These are phyloP conservation scores for Geopemphigus sp. DNA, from an alignment of 1,140 invertebrate species.

Conservation along the genomic window DNA sequence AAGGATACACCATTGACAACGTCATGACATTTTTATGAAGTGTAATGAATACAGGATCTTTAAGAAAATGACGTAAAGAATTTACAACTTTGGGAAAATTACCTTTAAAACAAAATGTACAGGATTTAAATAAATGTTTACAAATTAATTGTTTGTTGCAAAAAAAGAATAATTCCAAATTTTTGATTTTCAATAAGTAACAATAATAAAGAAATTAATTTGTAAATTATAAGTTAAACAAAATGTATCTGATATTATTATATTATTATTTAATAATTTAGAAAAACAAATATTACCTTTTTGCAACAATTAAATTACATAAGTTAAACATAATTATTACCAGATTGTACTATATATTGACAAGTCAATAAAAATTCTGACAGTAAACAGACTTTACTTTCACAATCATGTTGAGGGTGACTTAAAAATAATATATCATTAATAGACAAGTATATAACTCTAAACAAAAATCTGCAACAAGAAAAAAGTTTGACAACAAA, in stretches of 20 bases:
- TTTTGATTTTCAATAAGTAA: neutral
- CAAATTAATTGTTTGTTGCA: neutral
- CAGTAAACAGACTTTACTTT: slow-evolving; percentile 26
- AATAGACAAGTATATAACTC: slow-evolving; percentile 43
- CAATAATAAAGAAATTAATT: neutral
- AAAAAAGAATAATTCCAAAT: neutral
- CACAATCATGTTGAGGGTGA: slow-evolving; percentile 26
- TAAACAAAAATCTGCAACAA: slow-evolving; percentile 31
- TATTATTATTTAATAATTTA: neutral
- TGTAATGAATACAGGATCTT: slow-evolving; percentile 18
- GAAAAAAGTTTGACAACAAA: neutral
- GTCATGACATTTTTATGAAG: slow-evolving; percentile 41
- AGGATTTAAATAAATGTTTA: neutral
- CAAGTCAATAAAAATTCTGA: slow-evolving; percentile 43
- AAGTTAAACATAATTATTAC: slow-evolving; percentile 20
- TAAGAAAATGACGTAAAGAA: slow-evolving; percentile 2
- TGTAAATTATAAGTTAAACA: too few species aligned
- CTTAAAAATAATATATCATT: slow-evolving; percentile 26
- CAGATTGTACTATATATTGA: slow-evolving; percentile 45
- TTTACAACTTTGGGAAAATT: slow-evolving; percentile 45
- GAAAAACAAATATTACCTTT: neutral
- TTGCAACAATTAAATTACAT: neutral
- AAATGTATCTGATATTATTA: too few species aligned
- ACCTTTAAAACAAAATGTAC: neutral
- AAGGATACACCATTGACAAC: slow-evolving; percentile 30